Conservation (phyloP, 2,113 vertebrate species). For the Callospermophilus lateralis region DNA sequence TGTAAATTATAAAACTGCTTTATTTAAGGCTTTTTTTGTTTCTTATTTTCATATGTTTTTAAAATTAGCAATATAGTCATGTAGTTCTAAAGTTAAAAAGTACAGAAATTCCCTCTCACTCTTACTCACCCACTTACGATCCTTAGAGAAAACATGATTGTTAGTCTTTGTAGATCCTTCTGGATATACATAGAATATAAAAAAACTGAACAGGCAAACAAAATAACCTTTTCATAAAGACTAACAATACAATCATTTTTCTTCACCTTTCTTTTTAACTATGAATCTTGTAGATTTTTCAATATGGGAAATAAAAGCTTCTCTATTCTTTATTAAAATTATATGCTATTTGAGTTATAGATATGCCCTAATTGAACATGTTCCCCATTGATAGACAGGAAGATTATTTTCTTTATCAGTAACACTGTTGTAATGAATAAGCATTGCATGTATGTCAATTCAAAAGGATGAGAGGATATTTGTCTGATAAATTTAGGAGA, state of each 20-base stretch:
- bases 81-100: not conserved
- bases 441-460: not conserved
- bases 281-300: not conserved
- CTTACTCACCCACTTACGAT: not conserved
- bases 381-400: not conserved
- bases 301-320: not conserved
- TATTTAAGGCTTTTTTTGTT: not conserved
- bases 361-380: not conserved
- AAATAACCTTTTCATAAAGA: not conserved
- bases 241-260: not conserved
- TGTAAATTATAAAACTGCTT: not conserved
- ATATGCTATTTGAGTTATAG: not conserved
- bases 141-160: not conserved
- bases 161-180: not conserved
- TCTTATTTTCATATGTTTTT: not conserved
- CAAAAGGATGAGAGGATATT: not conserved
- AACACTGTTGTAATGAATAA: not conserved
- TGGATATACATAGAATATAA: not conserved
- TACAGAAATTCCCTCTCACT: not conserved
- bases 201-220: not conserved
- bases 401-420: not conserved
- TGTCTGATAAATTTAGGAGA: not conserved
- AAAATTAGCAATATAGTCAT: not conserved
- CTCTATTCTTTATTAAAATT: not conserved
- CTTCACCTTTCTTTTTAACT: not conserved